Conservation (phyloP, 2,113 vertebrate species). For the Dasyurus viverrinus region DNA sequence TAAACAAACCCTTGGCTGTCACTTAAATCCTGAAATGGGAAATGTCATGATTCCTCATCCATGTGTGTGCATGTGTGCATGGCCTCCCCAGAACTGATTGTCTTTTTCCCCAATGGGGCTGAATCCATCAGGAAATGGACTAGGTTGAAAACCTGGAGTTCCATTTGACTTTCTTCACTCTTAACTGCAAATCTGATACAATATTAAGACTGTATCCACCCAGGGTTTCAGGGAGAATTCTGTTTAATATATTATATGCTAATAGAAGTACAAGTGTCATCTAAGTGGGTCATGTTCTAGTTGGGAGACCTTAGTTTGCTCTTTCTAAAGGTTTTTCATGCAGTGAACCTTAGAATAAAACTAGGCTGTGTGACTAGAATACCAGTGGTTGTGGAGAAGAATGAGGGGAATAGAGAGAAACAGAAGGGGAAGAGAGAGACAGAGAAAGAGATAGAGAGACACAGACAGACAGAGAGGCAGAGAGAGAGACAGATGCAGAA, state of each 20-base stretch:
- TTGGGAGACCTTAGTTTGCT: conserved; percentile 51
- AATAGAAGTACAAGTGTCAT: conserved; percentile 8
- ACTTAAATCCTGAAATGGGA: background rate
- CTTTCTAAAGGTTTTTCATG: background rate
- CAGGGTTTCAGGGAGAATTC: background rate
- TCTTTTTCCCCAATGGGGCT: background rate
- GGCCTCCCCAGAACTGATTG: background rate
- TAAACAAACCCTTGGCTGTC: background rate
- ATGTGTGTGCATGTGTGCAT: background rate
- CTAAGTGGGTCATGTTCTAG: conserved; percentile 36
- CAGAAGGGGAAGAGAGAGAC: background rate
- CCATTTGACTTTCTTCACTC: background rate
- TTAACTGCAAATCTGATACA: background rate
- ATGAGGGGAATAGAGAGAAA: background rate
- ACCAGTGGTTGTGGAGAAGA: background rate
- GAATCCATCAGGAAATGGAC: background rate
- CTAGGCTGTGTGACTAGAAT: background rate
- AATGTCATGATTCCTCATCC: background rate
- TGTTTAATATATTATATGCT: conserved; percentile 34
- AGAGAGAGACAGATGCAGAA: no score
- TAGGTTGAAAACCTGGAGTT: background rate
- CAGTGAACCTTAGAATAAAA: background rate
- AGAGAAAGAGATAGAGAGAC: background rate
- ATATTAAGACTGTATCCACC: background rate
- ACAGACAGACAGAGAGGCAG: background rate